Evolutionary conservation across 2,888 invertebrate genomes (phyloP).

Genomic region (Phasia obesa): DNA sequence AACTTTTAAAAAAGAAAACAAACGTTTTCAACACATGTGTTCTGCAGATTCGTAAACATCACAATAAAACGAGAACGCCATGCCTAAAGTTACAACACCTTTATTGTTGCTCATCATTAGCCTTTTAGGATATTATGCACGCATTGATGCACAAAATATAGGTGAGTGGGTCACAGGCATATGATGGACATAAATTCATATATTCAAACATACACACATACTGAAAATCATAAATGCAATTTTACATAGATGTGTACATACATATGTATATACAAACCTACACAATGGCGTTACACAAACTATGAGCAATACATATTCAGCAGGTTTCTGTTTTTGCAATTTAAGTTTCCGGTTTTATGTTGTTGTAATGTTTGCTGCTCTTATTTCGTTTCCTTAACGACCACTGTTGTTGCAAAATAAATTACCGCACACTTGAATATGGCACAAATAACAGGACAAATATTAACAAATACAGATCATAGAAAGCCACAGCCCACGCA

Average conservation of each 20-base stretch:
- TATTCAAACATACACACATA: neutral
- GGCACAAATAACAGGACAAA: no score
- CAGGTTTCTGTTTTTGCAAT: neutral
- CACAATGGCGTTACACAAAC: no score
- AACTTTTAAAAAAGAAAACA: slow-evolving; percentile 26
- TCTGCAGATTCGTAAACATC: slow-evolving; percentile 11
- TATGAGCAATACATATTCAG: neutral
- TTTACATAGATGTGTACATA: neutral
- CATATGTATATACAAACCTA: neutral
- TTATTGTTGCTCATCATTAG: slow-evolving; percentile 74
- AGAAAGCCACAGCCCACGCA: no score
- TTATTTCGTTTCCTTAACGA: no score
- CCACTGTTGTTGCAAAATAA: no score
- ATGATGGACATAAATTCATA: neutral
- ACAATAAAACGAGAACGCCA: slow-evolving; percentile 39
- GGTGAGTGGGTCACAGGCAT: slow-evolving; percentile 78
- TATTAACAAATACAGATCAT: no score
- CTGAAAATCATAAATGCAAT: neutral
- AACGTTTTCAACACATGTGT: slow-evolving; percentile 31
- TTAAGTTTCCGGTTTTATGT: no score
- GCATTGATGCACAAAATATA: slow-evolving; percentile 80
- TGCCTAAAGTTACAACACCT: slow-evolving; percentile 72
- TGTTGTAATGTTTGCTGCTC: no score
- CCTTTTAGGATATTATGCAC: slow-evolving; percentile 74
- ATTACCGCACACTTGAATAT: no score